Evolutionary conservation across 35 echinoderm and acorn worm species (phyloP), one percentile per base, ranked within the genome.

Genomic region (Nesometra sesokonis): DNA sequence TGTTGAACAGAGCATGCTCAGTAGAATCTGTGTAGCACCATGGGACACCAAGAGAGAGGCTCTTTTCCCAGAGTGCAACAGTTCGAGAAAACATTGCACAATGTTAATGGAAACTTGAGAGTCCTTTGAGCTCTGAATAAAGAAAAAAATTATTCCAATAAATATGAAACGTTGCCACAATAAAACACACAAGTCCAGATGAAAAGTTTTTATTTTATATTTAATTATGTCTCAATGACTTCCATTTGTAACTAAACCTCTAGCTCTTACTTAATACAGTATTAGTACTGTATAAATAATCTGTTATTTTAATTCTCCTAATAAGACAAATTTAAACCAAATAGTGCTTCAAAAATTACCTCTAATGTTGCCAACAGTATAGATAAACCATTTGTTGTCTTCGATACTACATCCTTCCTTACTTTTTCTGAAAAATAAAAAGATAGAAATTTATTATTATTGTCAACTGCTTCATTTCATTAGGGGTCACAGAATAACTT

Each of bases 401-500:
- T 93, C 11, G 91, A 89, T 47, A 92, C 90, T n/a, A 97, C 89
- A 37, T 97, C 91, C 80, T 97, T 97, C 29, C 95, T 86, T 17
- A 87, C 83, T 85, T 93, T 93, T 34, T 97, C 95, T 97, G 86
- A 17, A 32, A 79, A 40, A 33, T 76, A 77, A 86, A 79, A 79
- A 34, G 39, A 86, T 79, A 85, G 9, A 30, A 36, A 80, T 3
- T 17, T 80, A 33, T 34, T 33, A 0, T 7, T 33, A 34, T 9
- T 78, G 77, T 78, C 5, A 78, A 32, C 27, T 8, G 27, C 27
- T n/a, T n/a, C n/a, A n/a, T n/a, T n/a, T n/a, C n/a, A n/a, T n/a
- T n/a, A n/a, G n/a, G n/a, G n/a, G n/a, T n/a, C n/a, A n/a, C n/a
- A n/a, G n/a, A n/a, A n/a, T n/a, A n/a, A n/a, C n/a, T n/a, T n/a